These are phyloP conservation scores for Ctenochaetus hawaiiensis DNA, from an alignment of 2,797 vertebrate genomes.

Conservation along the genomic window DNA sequence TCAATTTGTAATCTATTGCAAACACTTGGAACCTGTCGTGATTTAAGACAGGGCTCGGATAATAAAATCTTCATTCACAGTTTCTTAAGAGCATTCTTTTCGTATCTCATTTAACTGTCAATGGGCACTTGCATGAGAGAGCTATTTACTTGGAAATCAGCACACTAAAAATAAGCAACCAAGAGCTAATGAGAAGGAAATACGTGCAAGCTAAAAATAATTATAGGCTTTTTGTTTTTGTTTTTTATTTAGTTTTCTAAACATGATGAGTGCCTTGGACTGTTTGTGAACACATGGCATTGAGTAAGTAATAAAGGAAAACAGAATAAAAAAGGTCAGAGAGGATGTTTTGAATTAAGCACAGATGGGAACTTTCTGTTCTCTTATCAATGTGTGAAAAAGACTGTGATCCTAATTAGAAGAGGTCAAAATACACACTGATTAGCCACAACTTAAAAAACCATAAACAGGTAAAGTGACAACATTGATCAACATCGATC, in stretches of 20 bases:
- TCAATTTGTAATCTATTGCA: constrained; percentile 21
- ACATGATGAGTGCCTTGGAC: constrained; percentile 31
- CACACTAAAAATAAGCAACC: constrained; percentile 59
- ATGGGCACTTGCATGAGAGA: constrained; percentile 17
- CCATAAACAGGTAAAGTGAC: too few relatives aligned
- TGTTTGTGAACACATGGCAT: constrained; percentile 33
- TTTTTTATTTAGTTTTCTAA: constrained; percentile 41
- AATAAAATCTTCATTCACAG: not conserved
- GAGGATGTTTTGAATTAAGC: constrained; percentile 14
- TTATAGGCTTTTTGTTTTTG: constrained; percentile 11
- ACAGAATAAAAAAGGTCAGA: constrained; percentile 32
- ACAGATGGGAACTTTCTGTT: constrained; percentile 35
- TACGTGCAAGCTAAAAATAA: constrained; percentile 65
- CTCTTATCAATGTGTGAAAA: constrained; percentile 3
- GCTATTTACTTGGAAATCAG: constrained; percentile 25
- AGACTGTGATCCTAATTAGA: not conserved
- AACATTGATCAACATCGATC: too few relatives aligned
- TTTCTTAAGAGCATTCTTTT: not conserved
- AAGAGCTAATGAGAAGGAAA: constrained; percentile 67
- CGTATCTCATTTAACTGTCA: not conserved
- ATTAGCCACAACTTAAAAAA: too few relatives aligned
- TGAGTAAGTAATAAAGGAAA: constrained; percentile 31
- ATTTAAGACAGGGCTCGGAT: not conserved
- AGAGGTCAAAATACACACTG: not conserved
- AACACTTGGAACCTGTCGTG: constrained; percentile 19